A percentile compares a stretch with the other conserved stretches of the same genome.
Conservation (phyloP, 2,888 invertebrate genomes). For the Eristalis tenax region DNA sequence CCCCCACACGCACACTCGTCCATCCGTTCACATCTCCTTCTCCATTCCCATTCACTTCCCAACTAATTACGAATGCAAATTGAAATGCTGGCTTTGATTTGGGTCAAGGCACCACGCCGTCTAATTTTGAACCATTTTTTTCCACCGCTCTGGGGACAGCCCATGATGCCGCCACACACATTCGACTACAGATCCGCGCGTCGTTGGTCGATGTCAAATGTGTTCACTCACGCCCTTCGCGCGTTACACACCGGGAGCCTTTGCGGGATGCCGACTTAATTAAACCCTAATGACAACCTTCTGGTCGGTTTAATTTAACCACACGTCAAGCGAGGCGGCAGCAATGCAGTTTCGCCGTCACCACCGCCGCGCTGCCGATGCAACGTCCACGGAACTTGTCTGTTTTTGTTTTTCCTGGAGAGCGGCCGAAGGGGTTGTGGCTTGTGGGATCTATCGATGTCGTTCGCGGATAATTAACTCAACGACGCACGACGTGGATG, state of each 20-base stretch:
- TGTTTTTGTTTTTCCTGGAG: slow-evolving; percentile 6
- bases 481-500: slow-evolving; percentile 30
- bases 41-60: neutral
- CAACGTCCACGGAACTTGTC: slow-evolving; percentile 12
- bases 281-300: slow-evolving; percentile 64
- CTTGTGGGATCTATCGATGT: slow-evolving; percentile 22
- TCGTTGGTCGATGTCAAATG: slow-evolving; percentile 6
- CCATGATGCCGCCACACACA: neutral
- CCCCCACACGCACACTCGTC: neutral
- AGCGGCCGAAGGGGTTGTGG: neutral
- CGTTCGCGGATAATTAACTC: slow-evolving; percentile 54
- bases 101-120: slow-evolving; percentile 53
- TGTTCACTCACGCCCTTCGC: slow-evolving; percentile 37
- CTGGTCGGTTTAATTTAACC: slow-evolving; percentile 61
- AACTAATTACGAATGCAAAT: slow-evolving; percentile 60
- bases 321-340: slow-evolving; percentile 10
- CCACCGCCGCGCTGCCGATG: neutral
- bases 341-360: neutral
- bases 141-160: neutral
- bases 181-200: slow-evolving; percentile 17
- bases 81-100: slow-evolving; percentile 48
- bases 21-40: neutral
- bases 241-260: slow-evolving; percentile 41
- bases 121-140: slow-evolving; percentile 26
- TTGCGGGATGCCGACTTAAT: slow-evolving; percentile 65